Conservation (phyloP, 2,888 invertebrate genomes). For the Meta bourneti region DNA sequence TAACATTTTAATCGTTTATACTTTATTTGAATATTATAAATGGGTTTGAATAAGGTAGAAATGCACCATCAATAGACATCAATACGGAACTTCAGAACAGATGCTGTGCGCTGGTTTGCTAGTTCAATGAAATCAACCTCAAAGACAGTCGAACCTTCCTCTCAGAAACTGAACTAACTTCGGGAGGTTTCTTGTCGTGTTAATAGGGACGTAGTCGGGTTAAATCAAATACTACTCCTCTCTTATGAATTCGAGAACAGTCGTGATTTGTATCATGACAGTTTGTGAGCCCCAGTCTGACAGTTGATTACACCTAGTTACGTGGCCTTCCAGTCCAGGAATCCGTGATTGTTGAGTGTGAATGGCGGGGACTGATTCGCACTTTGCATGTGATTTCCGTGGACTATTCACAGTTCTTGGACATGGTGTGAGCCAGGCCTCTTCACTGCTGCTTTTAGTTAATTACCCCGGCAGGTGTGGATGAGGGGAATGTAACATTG, state of each 20-base stretch:
- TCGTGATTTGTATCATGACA: conserved; percentile 20
- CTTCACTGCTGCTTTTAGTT: neutral
- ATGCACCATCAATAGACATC: too few species aligned
- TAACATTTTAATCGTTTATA: too few species aligned
- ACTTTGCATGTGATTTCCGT: neutral
- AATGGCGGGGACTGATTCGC: neutral
- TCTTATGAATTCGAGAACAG: neutral
- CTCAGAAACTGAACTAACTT: neutral
- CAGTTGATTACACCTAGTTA: conserved; percentile 26
- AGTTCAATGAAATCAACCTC: too few species aligned
- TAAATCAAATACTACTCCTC: neutral
- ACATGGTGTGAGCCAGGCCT: neutral
- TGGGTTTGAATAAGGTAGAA: too few species aligned
- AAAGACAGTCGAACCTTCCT: too few species aligned
- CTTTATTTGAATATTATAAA: too few species aligned
- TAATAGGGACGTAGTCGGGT: neutral
- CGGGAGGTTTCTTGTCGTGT: neutral
- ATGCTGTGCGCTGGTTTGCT: too few species aligned
- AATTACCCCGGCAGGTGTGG: neutral
- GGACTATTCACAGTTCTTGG: neutral
- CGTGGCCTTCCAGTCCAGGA: too few species aligned
- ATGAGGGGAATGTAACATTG: neutral
- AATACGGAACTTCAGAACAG: too few species aligned
- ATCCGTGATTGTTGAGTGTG: neutral
- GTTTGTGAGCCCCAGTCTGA: neutral